phyloP scores from a whole-genome alignment of 2,113 vertebrate genomes.

The Aix galericulata region DNA sequence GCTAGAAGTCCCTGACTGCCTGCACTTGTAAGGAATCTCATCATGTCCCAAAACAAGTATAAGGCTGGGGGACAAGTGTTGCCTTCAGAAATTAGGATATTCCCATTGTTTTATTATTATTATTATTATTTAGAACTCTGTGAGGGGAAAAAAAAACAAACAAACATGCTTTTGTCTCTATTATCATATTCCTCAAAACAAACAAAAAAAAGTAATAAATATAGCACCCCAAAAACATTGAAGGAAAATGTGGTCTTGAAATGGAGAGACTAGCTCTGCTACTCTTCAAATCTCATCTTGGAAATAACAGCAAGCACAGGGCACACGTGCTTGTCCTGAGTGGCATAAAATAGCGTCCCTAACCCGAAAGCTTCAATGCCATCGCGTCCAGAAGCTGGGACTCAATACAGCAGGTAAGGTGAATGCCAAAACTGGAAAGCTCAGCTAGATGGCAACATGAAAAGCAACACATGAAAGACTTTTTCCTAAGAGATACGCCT shows the following conservation, averaged over 20 bases:
- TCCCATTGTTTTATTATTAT: neutral
- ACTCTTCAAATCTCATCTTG: neutral
- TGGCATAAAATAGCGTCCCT: neutral
- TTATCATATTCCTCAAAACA: neutral
- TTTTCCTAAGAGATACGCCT: rapidly evolving
- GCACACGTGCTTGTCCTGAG: rapidly evolving
- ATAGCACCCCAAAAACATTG: rapidly evolving
- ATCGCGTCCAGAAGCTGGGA: neutral
- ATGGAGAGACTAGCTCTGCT: neutral
- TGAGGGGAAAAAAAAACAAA: neutral
- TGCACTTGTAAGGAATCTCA: neutral
- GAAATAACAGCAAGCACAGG: neutral
- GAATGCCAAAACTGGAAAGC: neutral
- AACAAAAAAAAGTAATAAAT: neutral
- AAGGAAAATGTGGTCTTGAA: neutral
- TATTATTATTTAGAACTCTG: neutral
- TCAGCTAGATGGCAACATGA: neutral
- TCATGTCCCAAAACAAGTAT: neutral
- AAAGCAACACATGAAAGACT: neutral
- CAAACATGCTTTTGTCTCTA: neutral
- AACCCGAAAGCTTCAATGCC: neutral
- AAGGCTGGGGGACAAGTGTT: neutral
- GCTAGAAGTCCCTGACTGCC: neutral
- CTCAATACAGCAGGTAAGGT: neutral
- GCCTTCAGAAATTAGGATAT: neutral